phyloP scores from a whole-genome alignment of 2,888 invertebrate genomes.

The Euzophera pinguis region DNA sequence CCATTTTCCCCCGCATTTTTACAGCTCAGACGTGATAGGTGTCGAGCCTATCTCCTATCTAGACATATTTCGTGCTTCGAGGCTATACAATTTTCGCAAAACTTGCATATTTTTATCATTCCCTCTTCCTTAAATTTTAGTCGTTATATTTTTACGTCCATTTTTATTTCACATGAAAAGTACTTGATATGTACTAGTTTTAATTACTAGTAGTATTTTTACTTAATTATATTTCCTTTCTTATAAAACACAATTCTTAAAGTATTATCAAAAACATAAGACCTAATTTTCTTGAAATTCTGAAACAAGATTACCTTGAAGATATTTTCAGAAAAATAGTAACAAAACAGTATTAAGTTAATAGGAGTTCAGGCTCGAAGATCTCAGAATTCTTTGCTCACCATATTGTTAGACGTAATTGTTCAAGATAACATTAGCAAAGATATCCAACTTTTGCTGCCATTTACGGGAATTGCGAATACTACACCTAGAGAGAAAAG shows the following conservation, averaged over 20 bases:
- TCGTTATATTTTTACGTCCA: background rate
- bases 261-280: no score
- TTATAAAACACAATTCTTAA: no score
- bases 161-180: background rate
- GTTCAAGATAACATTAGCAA: slow-evolving; percentile 10
- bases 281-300: no score
- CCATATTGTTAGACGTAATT: background rate
- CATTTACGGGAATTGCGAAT: slow-evolving; percentile 9
- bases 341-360: background rate
- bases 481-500: slow-evolving; percentile 18
- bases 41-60: slow-evolving; percentile 6
- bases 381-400: background rate
- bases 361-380: background rate
- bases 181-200: no score
- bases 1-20: slow-evolving; percentile 11
- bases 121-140: background rate
- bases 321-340: background rate
- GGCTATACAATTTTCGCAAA: slow-evolving; percentile 3
- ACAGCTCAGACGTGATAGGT: slow-evolving; percentile 10
- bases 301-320: background rate
- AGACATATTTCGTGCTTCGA: slow-evolving; percentile 10
- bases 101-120: background rate
- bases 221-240: no score
- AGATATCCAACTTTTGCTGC: slow-evolving; percentile 9
- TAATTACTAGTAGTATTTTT: no score